Base-by-base conservation (phyloP, 2,888 invertebrate genomes). In the Blastobasis lacticolella region DNA sequence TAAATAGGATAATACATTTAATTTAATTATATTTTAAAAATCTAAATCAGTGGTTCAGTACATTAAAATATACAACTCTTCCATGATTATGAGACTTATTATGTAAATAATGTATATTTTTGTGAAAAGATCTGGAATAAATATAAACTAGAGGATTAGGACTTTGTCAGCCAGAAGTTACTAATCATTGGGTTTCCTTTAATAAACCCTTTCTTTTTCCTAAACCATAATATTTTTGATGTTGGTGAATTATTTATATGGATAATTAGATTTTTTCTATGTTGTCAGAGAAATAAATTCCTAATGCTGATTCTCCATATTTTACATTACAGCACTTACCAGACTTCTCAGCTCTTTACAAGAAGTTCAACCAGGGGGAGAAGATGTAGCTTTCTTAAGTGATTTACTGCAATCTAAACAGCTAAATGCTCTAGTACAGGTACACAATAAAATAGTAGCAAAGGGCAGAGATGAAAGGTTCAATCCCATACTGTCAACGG, bases 381-480 rank as follows among this genome's bases (percentile, higher is more conserved):
- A 96, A 80, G 97, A 97, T 84, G 91, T 96, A 57, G 93, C 93
- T 47, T 97, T 97, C 75, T 89, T 97, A 8, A 94, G 93, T 80
- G 94, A 94, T 60, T 85, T 97, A 49, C 87, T 97, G 48, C 94
- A 94, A 75, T 96, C 95, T 5, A 95, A 94, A 78, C 95, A 96
- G 75, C 90, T 97, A 1, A 94, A 96, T 83, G 96, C 97, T 40
- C 88, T 97, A 62, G 95, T 97, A 38, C 95, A 95, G 84, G 96
- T 96, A 55, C 96, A 97, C 78, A 96, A 96, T 74, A 95, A 95
- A 82, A 95, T 96, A 65, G 90, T 94, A 54, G 94, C 92, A 64
- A 94, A 94, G 82, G 93, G 94, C 51, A 93, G 94, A 69, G 95
- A 95, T 88, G 95, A 95, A 67, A 93, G 94, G 65, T 92, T 95